Evolutionary conservation across 2,113 vertebrate genomes (phyloP).

Genomic region (Acrocephalus kingi): DNA sequence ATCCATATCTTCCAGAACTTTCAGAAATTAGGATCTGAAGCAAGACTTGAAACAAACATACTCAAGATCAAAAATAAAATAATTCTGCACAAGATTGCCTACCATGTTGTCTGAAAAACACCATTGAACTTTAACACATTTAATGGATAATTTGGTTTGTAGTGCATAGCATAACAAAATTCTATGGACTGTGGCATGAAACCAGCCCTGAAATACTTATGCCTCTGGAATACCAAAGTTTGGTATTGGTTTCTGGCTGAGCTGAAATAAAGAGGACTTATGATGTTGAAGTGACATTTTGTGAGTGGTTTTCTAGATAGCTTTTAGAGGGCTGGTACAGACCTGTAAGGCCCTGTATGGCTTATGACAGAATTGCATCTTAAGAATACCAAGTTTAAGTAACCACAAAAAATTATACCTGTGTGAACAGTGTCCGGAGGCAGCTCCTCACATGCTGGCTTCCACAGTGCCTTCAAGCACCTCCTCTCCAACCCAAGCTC

Average conservation of each 20-base stretch:
- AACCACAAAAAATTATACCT: background rate
- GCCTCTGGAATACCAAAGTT: background rate
- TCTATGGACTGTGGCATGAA: background rate
- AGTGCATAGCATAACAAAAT: background rate
- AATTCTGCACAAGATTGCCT: background rate
- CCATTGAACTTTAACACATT: background rate
- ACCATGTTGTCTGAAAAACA: background rate
- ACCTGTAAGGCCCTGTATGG: accelerated
- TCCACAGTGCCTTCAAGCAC: background rate
- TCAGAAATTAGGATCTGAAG: background rate
- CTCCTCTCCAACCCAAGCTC: background rate
- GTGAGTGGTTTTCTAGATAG: background rate
- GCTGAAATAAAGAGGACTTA: background rate
- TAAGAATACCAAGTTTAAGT: background rate
- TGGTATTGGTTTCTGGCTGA: background rate
- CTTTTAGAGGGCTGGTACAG: background rate
- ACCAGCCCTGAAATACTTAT: background rate
- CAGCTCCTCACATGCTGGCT: background rate
- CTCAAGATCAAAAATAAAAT: background rate
- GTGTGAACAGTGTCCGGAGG: background rate
- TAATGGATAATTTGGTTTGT: background rate
- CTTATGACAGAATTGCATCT: background rate
- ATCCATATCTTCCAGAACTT: background rate
- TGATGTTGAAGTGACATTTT: background rate
- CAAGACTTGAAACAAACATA: background rate